Evolutionary conservation across 2,888 invertebrate species (phyloP), one percentile per base, ranked within the genome.

Genomic region (Diaperis boleti): DNA sequence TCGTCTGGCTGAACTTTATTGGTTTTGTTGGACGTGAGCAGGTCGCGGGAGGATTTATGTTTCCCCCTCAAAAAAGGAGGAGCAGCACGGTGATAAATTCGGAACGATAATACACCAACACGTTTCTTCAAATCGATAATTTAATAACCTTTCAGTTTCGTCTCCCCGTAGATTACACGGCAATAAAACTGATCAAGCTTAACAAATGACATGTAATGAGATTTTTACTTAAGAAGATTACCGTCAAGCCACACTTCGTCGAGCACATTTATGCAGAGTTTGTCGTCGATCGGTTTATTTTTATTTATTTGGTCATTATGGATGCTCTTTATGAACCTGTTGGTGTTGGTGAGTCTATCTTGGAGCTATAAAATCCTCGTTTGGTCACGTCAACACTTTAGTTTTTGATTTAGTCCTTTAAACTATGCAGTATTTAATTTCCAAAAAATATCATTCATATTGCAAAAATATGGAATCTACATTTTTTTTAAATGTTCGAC

Each of bases 41-140:
- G 29, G 20, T 20, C 17, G 17, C 11, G 17, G 20, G 17, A 42
- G 18, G 20, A 42, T 42, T 17, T 42, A 42, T 42, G 41, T 18
- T 39, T 39, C 41, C 41, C n/a, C 20, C 41, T n/a, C 20, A 18
- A 42, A 42, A 42, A 42, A 42, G 15, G 15, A 42, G 41, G 41
- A 42, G 41, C 11, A 10, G n/a, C 8, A 5, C 20, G 10, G 26
- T 26, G 20, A 42, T 42, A 42, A 42, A 42, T 20, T 39, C 15
- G 7, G 39, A 8, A 39, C 41, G 41, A 42, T 42, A 10, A 5
- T 10, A 20, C 18, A 42, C 15, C 18, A 15, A 17, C 17, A n/a
- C 39, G 20, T 17, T 10, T 5, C n/a, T n/a, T n/a, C n/a, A n/a
- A n/a, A n/a, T n/a, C n/a, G n/a, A n/a, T n/a, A n/a, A n/a, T 20